Conservation (phyloP, 2,888 invertebrate species). For the Siphlonurus alternatus region DNA sequence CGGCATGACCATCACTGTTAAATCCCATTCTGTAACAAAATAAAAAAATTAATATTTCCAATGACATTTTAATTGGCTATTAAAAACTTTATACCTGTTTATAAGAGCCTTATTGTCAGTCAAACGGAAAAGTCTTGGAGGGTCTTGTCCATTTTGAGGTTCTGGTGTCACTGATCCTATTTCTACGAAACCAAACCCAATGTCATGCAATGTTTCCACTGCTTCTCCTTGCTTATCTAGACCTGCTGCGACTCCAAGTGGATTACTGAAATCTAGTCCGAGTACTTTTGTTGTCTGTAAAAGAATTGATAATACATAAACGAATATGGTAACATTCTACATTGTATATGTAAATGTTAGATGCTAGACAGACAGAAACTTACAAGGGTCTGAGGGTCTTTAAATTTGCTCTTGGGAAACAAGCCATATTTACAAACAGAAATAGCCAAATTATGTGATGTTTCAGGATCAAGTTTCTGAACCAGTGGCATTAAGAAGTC, state of each 20-base stretch:
- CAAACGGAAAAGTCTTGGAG: constrained; percentile 83
- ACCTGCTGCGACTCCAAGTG: constrained; percentile 95
- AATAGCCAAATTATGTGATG: constrained; percentile 64
- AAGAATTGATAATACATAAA: constrained; percentile 8
- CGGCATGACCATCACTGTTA: constrained; percentile 83
- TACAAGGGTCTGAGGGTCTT: constrained; percentile 51
- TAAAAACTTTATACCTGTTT: constrained; percentile 48
- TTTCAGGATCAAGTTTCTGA: constrained; percentile 59
- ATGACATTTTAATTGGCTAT: constrained; percentile 2
- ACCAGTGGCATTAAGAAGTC: constrained; percentile 52
- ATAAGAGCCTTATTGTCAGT: constrained; percentile 74
- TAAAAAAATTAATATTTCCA: neutral
- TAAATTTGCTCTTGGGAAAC: constrained; percentile 38
- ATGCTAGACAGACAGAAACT: constrained; percentile 16
- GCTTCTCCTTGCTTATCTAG: constrained; percentile 97
- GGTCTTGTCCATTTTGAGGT: constrained; percentile 84
- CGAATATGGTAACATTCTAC: neutral
- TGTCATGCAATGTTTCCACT: constrained; percentile 54
- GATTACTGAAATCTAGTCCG: constrained; percentile 59
- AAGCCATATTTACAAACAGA: constrained; percentile 57
- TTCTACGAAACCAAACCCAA: constrained; percentile 93
- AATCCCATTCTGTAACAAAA: constrained; percentile 60
- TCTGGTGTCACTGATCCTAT: constrained; percentile 89
- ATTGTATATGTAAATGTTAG: constrained; percentile 2
- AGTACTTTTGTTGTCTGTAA: constrained; percentile 58